Evolutionary conservation across 2,888 invertebrate genomes (phyloP).

Genomic region (Schrankia costaestrigalis): DNA sequence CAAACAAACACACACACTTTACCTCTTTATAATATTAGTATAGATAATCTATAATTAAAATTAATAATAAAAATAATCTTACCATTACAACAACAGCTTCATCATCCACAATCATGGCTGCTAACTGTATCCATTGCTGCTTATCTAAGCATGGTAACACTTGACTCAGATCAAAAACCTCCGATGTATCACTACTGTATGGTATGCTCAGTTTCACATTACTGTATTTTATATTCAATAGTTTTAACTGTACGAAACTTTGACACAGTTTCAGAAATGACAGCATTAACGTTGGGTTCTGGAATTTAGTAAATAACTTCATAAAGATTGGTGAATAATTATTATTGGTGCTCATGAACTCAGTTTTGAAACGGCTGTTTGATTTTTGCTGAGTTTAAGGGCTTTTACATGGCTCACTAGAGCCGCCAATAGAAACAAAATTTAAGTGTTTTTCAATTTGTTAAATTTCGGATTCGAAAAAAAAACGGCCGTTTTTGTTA

Average conservation of each 20-base stretch:
- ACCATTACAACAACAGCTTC: conserved; percentile 53
- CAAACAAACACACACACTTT: too few relatives aligned
- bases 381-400: too few relatives aligned
- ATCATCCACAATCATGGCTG: conserved; percentile 39
- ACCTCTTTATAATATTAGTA: too few relatives aligned
- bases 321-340: background rate
- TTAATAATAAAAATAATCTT: too few relatives aligned
- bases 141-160: conserved; percentile 57
- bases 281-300: conserved; percentile 51
- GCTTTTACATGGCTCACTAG: too few relatives aligned
- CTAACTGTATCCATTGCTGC: conserved; percentile 54
- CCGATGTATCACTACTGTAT: conserved; percentile 19
- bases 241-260: conserved; percentile 57
- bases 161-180: conserved; percentile 48
- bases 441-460: too few relatives aligned
- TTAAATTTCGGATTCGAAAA: too few relatives aligned
- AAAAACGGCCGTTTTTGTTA: too few relatives aligned
- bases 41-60: too few relatives aligned
- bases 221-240: conserved; percentile 66
- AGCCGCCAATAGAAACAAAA: too few relatives aligned
- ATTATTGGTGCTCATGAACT: too few relatives aligned
- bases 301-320: conserved; percentile 35
- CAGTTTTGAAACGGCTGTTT: too few relatives aligned
- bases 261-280: conserved; percentile 59
- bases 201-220: conserved; percentile 48